Evolutionary conservation across 2,888 invertebrate genomes (phyloP).

Genomic region (Andrena fulva): DNA sequence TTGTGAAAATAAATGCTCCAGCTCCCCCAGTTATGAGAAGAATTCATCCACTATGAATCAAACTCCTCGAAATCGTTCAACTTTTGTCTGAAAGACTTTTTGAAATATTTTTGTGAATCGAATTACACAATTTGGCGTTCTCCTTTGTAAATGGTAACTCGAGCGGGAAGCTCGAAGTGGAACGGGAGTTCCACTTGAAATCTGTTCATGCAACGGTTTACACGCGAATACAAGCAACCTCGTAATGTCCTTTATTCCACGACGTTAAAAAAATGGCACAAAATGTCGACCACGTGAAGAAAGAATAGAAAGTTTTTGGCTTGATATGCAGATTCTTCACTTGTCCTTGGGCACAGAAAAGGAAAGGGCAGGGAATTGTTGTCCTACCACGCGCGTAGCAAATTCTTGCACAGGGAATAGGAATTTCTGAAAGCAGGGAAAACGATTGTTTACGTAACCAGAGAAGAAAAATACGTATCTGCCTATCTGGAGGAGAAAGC

Average conservation of each 20-base stretch:
- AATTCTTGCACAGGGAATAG: neutral
- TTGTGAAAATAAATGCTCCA: too few species aligned
- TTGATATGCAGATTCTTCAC: neutral
- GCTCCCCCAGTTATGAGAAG: too few species aligned
- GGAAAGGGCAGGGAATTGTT: neutral
- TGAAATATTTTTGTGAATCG: too few species aligned
- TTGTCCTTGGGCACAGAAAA: constrained; percentile 5
- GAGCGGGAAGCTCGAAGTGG: too few species aligned
- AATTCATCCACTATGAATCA: too few species aligned
- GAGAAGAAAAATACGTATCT: neutral
- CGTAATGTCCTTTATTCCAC: neutral
- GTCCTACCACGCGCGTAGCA: neutral
- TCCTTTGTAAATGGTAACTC: neutral
- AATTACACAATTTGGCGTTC: too few species aligned
- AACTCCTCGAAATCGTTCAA: too few species aligned
- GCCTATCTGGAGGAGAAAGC: neutral
- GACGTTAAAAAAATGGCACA: constrained; percentile 8
- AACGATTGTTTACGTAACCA: neutral
- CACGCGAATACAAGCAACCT: neutral
- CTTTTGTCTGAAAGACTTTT: too few species aligned
- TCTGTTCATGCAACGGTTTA: too few species aligned
- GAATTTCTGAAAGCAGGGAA: constrained; percentile 2
- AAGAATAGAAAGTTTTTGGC: constrained; percentile 29
- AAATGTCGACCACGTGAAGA: neutral
- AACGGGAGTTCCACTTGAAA: too few species aligned